Conservation (phyloP, 2,797 vertebrate genomes). For the Cercopithecus hamlyni region DNA sequence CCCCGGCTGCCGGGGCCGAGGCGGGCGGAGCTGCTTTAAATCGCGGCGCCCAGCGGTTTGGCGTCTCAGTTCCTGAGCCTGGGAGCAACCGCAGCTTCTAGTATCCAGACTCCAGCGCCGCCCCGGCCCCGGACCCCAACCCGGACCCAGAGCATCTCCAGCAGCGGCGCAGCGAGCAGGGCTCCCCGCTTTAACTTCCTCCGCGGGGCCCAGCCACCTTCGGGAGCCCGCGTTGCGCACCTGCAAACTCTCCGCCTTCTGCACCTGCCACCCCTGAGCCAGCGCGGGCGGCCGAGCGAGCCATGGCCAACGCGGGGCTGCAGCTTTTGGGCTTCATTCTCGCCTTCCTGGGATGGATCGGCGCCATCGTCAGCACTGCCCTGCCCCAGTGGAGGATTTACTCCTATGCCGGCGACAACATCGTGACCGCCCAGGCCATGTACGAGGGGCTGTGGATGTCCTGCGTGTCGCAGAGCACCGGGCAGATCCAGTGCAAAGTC, state of each 20-base stretch:
- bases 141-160: not conserved
- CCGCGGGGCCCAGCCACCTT: not conserved
- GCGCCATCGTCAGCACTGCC: slow-evolving; percentile 89
- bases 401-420: slow-evolving; percentile 94
- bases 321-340: slow-evolving; percentile 93
- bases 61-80: not conserved
- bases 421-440: slow-evolving; percentile 94
- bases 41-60: not conserved
- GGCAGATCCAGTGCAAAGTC: slow-evolving; percentile 95
- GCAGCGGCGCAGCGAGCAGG: not conserved
- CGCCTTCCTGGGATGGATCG: slow-evolving; percentile 92
- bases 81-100: not conserved
- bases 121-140: not conserved
- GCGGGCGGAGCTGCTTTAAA: slow-evolving; percentile 72
- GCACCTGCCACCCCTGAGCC: slow-evolving; percentile 45
- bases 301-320: slow-evolving; percentile 93
- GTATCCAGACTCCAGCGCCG: not conserved
- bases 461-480: slow-evolving; percentile 93
- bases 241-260: not conserved
- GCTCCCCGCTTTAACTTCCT: not conserved
- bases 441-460: slow-evolving; percentile 98
- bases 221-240: not conserved
- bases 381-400: slow-evolving; percentile 97
- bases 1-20: not conserved
- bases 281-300: not conserved